Percentiles rank a stretch among this genome's conserved stretches.
Conservation (phyloP, 2,113 vertebrate species). For the Mobula birostris region DNA sequence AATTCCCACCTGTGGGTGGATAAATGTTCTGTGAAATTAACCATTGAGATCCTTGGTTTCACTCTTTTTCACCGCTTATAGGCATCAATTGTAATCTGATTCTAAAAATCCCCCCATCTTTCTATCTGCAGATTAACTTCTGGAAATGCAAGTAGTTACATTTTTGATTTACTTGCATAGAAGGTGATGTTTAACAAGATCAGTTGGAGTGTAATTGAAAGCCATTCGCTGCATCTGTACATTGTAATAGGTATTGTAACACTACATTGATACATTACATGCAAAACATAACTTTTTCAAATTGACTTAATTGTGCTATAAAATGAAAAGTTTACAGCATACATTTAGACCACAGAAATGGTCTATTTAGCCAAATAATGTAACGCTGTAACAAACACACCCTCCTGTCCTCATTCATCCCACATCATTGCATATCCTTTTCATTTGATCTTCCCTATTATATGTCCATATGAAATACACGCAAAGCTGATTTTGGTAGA, state of each 20-base stretch:
- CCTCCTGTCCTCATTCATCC: too few relatives aligned
- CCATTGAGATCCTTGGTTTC: not conserved
- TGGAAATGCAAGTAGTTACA: not conserved
- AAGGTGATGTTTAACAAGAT: not conserved
- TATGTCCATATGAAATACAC: too few relatives aligned
- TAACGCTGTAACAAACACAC: too few relatives aligned
- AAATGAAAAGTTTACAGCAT: not conserved
- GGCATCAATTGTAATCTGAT: conserved; percentile 26
- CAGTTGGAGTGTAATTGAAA: not conserved
- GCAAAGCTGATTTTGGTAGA: too few relatives aligned
- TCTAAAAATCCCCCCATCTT: not conserved
- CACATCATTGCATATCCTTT: too few relatives aligned
- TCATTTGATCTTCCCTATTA: too few relatives aligned
- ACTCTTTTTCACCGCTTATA: not conserved
- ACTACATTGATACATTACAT: not conserved
- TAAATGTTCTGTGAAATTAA: conserved; percentile 11
- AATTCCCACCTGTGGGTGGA: not conserved
- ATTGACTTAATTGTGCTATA: not conserved
- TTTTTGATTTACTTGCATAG: not conserved
- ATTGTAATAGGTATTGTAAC: not conserved
- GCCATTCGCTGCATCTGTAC: not conserved
- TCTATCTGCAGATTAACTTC: not conserved
- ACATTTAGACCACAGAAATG: too few relatives aligned
- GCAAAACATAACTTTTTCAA: not conserved
- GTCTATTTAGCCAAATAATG: too few relatives aligned